phyloP scores from a whole-genome alignment of 2,888 invertebrate genomes.

The Catocala nupta region DNA sequence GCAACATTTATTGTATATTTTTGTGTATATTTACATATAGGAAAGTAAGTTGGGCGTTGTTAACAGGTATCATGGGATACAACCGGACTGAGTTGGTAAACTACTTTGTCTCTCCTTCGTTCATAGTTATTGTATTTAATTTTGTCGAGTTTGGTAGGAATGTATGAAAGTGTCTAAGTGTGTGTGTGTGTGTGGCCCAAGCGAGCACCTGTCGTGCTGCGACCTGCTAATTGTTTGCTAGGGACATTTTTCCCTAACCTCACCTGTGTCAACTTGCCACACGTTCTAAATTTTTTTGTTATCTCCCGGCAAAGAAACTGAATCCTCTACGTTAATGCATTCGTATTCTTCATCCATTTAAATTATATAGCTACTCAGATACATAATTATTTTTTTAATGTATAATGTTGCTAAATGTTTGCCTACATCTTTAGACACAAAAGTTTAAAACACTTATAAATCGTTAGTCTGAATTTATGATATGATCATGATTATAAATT shows the following conservation, averaged over 20 bases:
- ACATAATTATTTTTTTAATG: too few species aligned
- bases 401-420: too few species aligned
- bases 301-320: conserved; percentile 28
- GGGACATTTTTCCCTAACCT: conserved; percentile 37
- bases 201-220: conserved; percentile 48
- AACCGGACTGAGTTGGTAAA: not conserved
- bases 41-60: too few species aligned
- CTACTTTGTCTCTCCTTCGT: not conserved
- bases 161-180: conserved; percentile 1
- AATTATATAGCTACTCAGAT: not conserved
- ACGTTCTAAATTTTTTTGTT: conserved; percentile 31
- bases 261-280: conserved; percentile 44
- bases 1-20: too few species aligned
- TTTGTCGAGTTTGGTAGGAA: not conserved
- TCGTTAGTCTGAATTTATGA: too few species aligned
- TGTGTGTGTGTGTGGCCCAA: conserved; percentile 33
- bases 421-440: too few species aligned
- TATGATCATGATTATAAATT: too few species aligned
- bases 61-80: too few species aligned
- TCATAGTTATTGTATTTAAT: not conserved
- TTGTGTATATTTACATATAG: too few species aligned
- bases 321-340: conserved; percentile 12
- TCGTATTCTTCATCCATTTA: conserved; percentile 19
- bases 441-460: too few species aligned
- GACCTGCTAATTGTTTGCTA: conserved; percentile 47